Conservation (phyloP, 1,140 invertebrate genomes). For the Camponotus pennsylvanicus region DNA sequence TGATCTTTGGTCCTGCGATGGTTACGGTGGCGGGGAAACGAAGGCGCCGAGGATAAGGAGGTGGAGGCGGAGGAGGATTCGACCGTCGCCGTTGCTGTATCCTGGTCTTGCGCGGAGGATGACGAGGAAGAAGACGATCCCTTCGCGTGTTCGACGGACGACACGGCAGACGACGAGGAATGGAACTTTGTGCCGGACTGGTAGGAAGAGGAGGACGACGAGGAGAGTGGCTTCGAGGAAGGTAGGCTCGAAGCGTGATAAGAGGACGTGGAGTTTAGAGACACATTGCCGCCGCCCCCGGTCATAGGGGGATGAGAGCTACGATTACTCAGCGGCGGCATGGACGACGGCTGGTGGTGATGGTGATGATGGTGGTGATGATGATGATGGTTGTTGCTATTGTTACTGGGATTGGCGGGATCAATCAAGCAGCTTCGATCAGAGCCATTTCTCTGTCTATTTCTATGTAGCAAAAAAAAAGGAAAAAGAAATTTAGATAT, state of each 20-base stretch:
- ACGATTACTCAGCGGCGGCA: conserved; percentile 80
- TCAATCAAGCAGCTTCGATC: conserved; percentile 77
- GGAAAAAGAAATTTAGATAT: background rate
- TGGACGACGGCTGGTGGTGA: conserved; percentile 68
- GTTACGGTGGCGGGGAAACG: conserved; percentile 84
- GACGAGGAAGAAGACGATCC: conserved; percentile 78
- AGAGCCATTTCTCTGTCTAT: conserved; percentile 83
- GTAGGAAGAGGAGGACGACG: conserved; percentile 80
- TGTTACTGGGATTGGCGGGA: conserved; percentile 48
- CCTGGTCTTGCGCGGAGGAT: conserved; percentile 78
- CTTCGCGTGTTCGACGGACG: conserved; percentile 77
- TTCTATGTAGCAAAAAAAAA: conserved; percentile 70
- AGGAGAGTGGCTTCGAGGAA: conserved; percentile 76
- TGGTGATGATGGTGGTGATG: conserved; percentile 45
- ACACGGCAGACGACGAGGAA: conserved; percentile 79
- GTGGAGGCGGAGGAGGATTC: conserved; percentile 23
- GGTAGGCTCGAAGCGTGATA: conserved; percentile 79
- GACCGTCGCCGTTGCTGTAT: conserved; percentile 52
- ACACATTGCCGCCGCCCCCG: conserved; percentile 71
- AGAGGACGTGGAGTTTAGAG: conserved; percentile 76
- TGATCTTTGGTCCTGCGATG: conserved; percentile 86
- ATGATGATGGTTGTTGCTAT: conserved; percentile 38
- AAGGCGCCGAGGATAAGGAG: conserved; percentile 63
- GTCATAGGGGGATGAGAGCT: conserved; percentile 80
- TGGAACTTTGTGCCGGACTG: conserved; percentile 85